Evolutionary conservation across 2,888 invertebrate species (phyloP).

Genomic region (Tryphoninae sp.): DNA sequence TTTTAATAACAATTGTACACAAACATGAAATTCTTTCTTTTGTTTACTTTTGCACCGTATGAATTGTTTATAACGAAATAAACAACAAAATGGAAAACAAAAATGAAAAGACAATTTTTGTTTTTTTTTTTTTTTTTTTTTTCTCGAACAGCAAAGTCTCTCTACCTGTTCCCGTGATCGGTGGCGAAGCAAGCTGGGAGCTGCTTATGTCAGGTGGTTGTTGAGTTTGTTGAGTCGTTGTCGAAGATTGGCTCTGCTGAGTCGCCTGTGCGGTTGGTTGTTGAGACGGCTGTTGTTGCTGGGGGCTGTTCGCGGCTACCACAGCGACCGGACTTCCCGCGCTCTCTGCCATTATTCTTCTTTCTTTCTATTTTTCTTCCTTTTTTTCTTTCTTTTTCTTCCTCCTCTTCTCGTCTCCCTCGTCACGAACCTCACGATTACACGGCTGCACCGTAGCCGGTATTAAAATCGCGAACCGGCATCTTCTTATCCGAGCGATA

Average conservation of each 20-base stretch:
- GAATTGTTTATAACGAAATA: too few species aligned
- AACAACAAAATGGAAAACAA: too few species aligned
- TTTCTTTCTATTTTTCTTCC: constrained; percentile 63
- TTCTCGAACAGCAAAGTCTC: background rate
- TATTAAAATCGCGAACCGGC: constrained; percentile 34
- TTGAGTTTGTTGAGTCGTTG: constrained; percentile 68
- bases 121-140: too few species aligned
- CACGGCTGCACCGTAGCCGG: constrained; percentile 27
- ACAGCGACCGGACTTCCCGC: constrained; percentile 76
- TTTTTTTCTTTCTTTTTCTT: constrained; percentile 31
- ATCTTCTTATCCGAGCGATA: constrained; percentile 45
- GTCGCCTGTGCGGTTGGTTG: constrained; percentile 69
- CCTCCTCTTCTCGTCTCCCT: background rate
- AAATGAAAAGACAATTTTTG: too few species aligned
- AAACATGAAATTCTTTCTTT: too few species aligned
- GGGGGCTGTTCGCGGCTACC: constrained; percentile 76
- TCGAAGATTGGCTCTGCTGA: constrained; percentile 68
- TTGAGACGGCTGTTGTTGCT: constrained; percentile 73
- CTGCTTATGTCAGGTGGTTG: constrained; percentile 80
- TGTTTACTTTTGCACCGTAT: too few species aligned
- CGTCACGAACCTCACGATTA: constrained; percentile 40
- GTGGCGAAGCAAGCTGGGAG: constrained; percentile 79
- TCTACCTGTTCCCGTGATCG: constrained; percentile 81
- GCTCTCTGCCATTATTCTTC: constrained; percentile 77
- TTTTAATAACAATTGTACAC: too few species aligned